A percentile compares a stretch with the other conserved stretches of the same genome.
Evolutionary conservation across 1,140 invertebrate genomes (phyloP).

Genomic region (Papilio helenus): DNA sequence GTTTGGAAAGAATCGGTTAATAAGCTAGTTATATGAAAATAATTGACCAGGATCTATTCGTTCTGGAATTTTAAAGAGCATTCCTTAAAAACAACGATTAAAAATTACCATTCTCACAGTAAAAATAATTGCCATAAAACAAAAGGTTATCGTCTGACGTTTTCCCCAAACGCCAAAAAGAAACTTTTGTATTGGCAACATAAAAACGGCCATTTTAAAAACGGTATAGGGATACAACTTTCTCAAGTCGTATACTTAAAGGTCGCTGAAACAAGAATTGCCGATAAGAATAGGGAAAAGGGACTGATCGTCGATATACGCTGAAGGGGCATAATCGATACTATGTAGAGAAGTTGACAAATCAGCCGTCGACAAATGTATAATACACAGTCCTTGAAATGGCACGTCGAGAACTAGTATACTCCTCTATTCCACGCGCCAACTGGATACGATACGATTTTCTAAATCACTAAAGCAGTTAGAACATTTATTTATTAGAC

Average conservation of each 20-base stretch:
- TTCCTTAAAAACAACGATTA: not conserved
- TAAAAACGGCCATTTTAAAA: conserved; percentile 2
- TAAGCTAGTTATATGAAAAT: too few relatives aligned
- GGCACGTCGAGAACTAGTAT: not conserved
- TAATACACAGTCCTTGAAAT: not conserved
- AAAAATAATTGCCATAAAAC: not conserved
- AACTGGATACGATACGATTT: not conserved
- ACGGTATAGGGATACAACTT: conserved; percentile 7
- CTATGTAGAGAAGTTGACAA: not conserved
- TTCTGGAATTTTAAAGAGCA: not conserved
- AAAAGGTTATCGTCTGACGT: not conserved
- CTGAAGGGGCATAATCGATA: not conserved
- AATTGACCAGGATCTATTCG: too few relatives aligned
- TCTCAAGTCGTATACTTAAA: conserved; percentile 12
- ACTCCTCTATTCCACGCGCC: not conserved
- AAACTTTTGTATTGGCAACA: not conserved
- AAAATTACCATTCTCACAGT: not conserved
- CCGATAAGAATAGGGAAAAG: conserved; percentile 12
- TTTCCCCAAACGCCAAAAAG: not conserved
- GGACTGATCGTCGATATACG: not conserved
- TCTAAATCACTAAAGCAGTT: not conserved
- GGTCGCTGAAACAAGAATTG: conserved; percentile 16
- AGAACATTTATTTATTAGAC: not conserved
- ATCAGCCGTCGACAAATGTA: not conserved
- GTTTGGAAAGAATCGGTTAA: too few relatives aligned